These are phyloP conservation scores for Euura saliciscinereae DNA, from an alignment of 1,140 invertebrate species.

Conservation along the genomic window DNA sequence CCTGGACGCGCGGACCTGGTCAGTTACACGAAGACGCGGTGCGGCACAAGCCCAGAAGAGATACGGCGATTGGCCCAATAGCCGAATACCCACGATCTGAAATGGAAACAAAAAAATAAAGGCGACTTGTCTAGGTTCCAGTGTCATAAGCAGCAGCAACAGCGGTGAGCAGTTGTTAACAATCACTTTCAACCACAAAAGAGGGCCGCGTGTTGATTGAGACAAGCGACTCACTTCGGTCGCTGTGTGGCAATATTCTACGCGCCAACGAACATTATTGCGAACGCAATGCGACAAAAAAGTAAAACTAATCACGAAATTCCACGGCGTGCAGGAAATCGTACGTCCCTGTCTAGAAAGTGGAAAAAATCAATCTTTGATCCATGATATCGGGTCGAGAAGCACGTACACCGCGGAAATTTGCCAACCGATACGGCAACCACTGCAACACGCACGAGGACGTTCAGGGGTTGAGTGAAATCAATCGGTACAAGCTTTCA, in stretches of 20 bases:
- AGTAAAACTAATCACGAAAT: conserved; percentile 48
- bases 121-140: neutral
- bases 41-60: neutral
- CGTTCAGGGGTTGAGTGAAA: too few relatives aligned
- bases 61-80: neutral
- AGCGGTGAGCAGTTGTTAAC: conserved; percentile 1
- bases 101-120: neutral
- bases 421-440: too few relatives aligned
- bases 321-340: conserved; percentile 36
- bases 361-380: conserved; percentile 40
- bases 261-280: conserved; percentile 56
- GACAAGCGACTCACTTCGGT: conserved; percentile 9
- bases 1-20: too few relatives aligned
- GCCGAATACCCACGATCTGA: neutral
- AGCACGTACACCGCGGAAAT: neutral
- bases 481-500: too few relatives aligned
- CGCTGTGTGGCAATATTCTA: conserved; percentile 52
- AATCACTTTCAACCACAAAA: conserved; percentile 7
- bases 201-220: conserved; percentile 6
- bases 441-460: too few relatives aligned
- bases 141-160: conserved; percentile 4
- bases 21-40: too few relatives aligned
- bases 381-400: neutral
- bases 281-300: conserved; percentile 45
- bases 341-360: conserved; percentile 48